Conservation (phyloP, 2,113 vertebrate genomes). For the Oxyruncus cristatus region DNA sequence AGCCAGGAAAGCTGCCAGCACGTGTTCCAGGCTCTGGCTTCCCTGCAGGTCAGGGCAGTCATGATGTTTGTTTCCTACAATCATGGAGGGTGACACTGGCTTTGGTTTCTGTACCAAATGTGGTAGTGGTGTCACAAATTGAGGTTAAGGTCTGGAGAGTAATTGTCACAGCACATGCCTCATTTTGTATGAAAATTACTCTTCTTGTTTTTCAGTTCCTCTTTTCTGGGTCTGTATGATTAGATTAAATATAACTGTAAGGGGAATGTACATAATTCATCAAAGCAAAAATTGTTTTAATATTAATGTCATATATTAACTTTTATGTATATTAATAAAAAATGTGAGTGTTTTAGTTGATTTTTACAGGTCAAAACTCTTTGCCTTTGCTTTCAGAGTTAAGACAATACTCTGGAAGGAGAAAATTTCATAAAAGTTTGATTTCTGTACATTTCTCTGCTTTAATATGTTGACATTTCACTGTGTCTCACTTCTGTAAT, state of each 20-base stretch:
- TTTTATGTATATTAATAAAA: not conserved
- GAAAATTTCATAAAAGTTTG: not conserved
- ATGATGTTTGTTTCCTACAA: accelerated
- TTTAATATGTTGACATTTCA: not conserved
- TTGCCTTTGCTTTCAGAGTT: not conserved
- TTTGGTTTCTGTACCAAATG: not conserved
- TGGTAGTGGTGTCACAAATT: not conserved
- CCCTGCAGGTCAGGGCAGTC: not conserved
- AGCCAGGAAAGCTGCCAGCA: not conserved
- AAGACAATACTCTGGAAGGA: not conserved
- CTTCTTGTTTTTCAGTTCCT: not conserved
- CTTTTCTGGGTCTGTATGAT: not conserved
- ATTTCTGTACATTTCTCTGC: not conserved
- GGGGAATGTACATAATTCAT: slow-evolving; percentile 1
- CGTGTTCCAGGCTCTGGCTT: accelerated
- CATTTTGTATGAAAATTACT: not conserved
- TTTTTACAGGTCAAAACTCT: not conserved
- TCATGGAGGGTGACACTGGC: not conserved
- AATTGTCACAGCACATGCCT: not conserved
- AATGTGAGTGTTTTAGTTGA: not conserved
- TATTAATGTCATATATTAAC: not conserved
- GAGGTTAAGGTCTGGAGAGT: not conserved
- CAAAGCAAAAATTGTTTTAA: not conserved
- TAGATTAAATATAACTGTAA: not conserved
- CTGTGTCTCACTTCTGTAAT: not conserved